Base-by-base conservation (phyloP, 2,797 vertebrate species). In the Epinephelus coioides region DNA sequence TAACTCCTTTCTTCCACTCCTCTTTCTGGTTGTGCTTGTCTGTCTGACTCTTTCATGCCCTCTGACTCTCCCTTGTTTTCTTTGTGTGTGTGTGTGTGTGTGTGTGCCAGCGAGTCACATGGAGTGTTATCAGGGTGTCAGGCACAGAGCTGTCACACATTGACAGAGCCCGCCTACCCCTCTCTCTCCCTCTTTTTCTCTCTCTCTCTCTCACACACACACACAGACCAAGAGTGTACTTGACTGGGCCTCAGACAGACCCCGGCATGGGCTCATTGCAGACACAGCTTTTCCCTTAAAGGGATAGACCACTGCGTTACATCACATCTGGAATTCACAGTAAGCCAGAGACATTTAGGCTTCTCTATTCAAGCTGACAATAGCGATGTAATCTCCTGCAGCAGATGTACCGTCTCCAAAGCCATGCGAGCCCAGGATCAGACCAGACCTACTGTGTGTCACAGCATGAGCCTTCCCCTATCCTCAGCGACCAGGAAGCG, bases 41-140 rank as follows among this genome's bases (percentile, higher is more conserved):
- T 67, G 66, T 83, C 81, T 82, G 75, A 86, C 69, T 89, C 85
- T 69, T 85, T 76, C 67, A 49, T 86, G 76, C 86, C 83, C 84
- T 89, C 73, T 70, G 85, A 88, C 72, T 73, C 84, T 75, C 81
- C 86, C 89, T 89, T 87, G 83, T 90, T 91, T 86, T 91, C 84
- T 77, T n/a, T 90, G 49, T 76, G 63, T 68, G 60, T 64, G 4
- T 18, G 56, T 49, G 66, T 49, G 57, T 69, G 64, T 65, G 47
- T 53, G 66, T 67, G 60, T 65, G 47, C 59, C 51, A 65, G 73
- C 34, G 1, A 78, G 90, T 95, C 94, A 94, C 92, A 79, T 92
- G 90, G 90, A 75, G 68, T 71, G 88, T 92, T 94, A 93, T 95
- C 93, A 90, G 90, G 69, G 87, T 93, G 92, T 93, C 91, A 91